A percentile compares a stretch with the other conserved stretches of the same genome.
Evolutionary conservation across 2,797 vertebrate genomes (phyloP).

Genomic region (Taeniopygia guttata): DNA sequence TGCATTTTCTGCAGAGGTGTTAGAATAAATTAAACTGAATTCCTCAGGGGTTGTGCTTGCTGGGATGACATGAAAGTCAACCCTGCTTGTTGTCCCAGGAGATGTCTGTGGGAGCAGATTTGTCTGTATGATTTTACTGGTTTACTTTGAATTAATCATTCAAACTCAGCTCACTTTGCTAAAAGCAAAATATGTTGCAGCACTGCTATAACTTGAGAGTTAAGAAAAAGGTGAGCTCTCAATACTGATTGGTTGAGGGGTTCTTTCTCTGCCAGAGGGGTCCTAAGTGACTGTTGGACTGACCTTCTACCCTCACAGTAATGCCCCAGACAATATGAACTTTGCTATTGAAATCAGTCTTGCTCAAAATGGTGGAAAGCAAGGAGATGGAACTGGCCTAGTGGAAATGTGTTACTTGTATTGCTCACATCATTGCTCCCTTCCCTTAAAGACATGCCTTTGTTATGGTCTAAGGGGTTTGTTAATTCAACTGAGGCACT

Average conservation of each 20-base stretch:
- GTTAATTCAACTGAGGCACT: background rate
- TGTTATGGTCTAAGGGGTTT: background rate
- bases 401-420: background rate
- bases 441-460: background rate
- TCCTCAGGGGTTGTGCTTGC: background rate
- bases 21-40: background rate
- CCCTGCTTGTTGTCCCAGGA: background rate
- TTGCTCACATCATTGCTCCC: background rate
- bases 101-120: background rate
- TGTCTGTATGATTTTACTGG: background rate
- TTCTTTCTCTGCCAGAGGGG: background rate
- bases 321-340: background rate
- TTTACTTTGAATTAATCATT: slow-evolving; percentile 10
- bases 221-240: background rate
- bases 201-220: background rate
- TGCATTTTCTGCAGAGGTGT: background rate
- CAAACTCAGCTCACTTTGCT: background rate
- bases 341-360: background rate
- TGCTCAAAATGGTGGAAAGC: background rate
- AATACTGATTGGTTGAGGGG: background rate
- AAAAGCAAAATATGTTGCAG: background rate
- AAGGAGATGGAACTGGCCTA: background rate
- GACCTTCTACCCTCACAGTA: background rate
- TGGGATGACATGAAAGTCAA: background rate
- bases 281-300: background rate